Conservation (phyloP, 2,113 vertebrate species). For the Phocoena sinus region DNA sequence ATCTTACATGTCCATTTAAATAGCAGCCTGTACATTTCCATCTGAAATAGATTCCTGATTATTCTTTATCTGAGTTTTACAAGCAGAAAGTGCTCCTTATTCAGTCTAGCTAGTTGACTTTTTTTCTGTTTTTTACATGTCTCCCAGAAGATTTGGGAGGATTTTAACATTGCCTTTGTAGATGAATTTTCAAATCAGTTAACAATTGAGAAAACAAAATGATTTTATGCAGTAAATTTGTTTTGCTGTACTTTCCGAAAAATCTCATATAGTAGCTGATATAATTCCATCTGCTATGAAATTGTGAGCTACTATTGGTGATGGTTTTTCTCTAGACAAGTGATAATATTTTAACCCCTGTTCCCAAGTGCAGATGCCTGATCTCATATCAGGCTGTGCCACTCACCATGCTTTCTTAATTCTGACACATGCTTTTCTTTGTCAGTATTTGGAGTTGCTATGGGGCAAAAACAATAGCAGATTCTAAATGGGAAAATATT, state of each 20-base stretch:
- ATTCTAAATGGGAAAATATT: constrained; percentile 26
- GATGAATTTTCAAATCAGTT: constrained; percentile 49
- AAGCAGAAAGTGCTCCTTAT: constrained; percentile 32
- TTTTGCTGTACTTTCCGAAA: constrained; percentile 39
- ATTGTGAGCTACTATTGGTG: constrained; percentile 4
- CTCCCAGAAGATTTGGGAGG: neutral
- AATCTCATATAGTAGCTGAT: neutral
- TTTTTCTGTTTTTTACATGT: neutral
- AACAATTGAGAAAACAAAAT: constrained; percentile 43
- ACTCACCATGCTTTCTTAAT: constrained; percentile 31
- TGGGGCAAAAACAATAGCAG: neutral
- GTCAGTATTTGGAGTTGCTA: constrained; percentile 39
- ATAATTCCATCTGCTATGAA: constrained; percentile 19
- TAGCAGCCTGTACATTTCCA: constrained; percentile 1
- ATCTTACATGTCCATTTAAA: neutral
- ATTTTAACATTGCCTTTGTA: constrained; percentile 32
- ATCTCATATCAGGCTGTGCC: neutral
- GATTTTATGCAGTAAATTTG: constrained; percentile 28
- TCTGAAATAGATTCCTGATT: constrained; percentile 34
- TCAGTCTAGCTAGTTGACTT: neutral
- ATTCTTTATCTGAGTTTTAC: constrained; percentile 43
- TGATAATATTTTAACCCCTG: constrained; percentile 32
- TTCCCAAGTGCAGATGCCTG: neutral
- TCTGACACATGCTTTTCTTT: constrained; percentile 25
- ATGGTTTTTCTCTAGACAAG: constrained; percentile 36